These are phyloP conservation scores for Cyaniris semiargus DNA, from an alignment of 2,888 invertebrate genomes.

Conservation along the genomic window DNA sequence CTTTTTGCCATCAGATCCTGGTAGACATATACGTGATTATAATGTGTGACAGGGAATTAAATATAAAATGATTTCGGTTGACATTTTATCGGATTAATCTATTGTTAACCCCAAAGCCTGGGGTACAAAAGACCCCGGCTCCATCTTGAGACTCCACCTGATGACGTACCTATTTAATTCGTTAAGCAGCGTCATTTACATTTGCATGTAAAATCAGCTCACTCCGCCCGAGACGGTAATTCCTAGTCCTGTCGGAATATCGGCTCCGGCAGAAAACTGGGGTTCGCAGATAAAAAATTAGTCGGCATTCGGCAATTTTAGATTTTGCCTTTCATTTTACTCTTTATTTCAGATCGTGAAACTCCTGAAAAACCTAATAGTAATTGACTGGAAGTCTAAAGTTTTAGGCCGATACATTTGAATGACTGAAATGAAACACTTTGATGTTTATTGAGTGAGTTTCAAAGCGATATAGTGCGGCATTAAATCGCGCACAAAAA, in stretches of 20 bases:
- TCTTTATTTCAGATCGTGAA: too few species aligned
- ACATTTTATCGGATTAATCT: not conserved
- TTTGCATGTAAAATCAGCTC: conserved; percentile 21
- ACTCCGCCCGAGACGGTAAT: conserved; percentile 2
- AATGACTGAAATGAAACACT: conserved; percentile 1
- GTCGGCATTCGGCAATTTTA: not conserved
- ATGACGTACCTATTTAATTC: not conserved
- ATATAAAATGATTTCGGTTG: not conserved
- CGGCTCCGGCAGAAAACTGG: not conserved
- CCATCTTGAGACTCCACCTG: conserved; percentile 9
- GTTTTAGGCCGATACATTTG: conserved; percentile 4
- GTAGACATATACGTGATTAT: not conserved
- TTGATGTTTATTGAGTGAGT: not conserved
- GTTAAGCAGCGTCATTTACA: conserved; percentile 8
- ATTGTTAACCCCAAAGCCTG: not conserved
- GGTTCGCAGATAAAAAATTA: not conserved
- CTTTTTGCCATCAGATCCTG: too few species aligned
- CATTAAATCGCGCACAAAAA: not conserved
- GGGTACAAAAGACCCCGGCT: not conserved
- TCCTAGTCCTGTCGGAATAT: not conserved
- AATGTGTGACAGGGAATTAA: not conserved
- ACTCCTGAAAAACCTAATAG: not conserved
- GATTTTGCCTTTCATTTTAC: not conserved
- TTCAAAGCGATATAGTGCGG: not conserved
- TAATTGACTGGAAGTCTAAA: not conserved